Evolutionary conservation across 2,113 vertebrate genomes (phyloP).

Genomic region (Semicossyphus pulcher): DNA sequence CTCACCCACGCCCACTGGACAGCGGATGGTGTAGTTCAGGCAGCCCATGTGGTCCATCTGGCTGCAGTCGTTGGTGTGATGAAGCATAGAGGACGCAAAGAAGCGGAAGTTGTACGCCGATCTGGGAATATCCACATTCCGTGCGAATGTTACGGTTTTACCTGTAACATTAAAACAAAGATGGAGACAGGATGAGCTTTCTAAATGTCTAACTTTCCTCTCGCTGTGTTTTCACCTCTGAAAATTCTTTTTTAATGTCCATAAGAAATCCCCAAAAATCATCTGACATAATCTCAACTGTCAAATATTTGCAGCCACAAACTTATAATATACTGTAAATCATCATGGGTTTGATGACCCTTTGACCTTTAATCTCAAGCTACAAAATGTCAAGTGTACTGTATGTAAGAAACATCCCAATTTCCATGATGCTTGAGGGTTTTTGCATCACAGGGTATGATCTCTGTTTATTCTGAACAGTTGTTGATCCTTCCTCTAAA

Average conservation of each 20-base stretch:
- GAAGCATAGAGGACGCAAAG: constrained; percentile 92
- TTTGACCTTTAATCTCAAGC: neutral
- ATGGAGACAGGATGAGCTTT: neutral
- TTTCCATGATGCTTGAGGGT: neutral
- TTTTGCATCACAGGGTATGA: neutral
- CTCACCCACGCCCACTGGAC: constrained; percentile 93
- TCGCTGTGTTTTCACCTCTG: neutral
- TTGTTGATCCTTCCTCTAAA: neutral
- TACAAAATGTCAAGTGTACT: neutral
- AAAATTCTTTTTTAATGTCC: too few species aligned
- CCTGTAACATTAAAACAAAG: constrained; percentile 77
- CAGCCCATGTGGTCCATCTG: constrained; percentile 89
- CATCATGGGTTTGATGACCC: neutral
- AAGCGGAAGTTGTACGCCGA: constrained; percentile 92
- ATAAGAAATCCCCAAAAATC: too few species aligned
- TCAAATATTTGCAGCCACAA: too few species aligned
- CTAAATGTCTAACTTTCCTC: too few species aligned
- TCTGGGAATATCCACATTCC: constrained; percentile 91
- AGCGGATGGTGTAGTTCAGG: constrained; percentile 90
- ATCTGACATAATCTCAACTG: too few species aligned
- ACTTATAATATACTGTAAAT: neutral
- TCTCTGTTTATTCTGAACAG: neutral
- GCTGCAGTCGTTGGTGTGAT: constrained; percentile 90
- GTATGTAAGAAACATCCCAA: neutral
- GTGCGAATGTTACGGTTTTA: constrained; percentile 90